Evolutionary conservation across 2,888 invertebrate species (phyloP).

Genomic region (Elysia crispata): DNA sequence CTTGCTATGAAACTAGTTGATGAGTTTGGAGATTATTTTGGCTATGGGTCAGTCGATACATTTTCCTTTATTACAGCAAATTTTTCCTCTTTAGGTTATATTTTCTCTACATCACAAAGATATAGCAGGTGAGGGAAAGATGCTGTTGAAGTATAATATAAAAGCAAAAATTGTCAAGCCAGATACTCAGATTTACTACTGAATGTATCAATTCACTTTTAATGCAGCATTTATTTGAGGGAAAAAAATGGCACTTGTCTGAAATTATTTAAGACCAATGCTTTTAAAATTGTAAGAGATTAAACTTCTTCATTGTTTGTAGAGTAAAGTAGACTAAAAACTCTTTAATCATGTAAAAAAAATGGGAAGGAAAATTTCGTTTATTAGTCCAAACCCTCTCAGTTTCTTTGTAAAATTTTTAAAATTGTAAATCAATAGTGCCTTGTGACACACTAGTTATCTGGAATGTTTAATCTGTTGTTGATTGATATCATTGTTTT

Average conservation of each 20-base stretch:
- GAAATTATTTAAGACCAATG: not conserved
- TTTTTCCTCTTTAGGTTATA: not conserved
- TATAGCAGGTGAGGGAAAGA: too few species aligned
- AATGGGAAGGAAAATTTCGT: too few species aligned
- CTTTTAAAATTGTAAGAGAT: not conserved
- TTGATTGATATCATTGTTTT: not conserved
- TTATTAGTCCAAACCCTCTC: too few species aligned
- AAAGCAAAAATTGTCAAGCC: too few species aligned
- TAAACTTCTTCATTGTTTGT: not conserved
- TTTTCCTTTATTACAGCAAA: not conserved
- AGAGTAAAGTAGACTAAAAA: too few species aligned
- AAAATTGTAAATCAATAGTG: too few species aligned
- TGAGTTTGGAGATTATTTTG: conserved; percentile 77
- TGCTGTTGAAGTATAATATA: too few species aligned
- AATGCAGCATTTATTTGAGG: not conserved
- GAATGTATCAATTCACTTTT: not conserved
- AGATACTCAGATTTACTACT: not conserved
- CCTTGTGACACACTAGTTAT: too few species aligned
- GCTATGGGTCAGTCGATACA: conserved; percentile 70
- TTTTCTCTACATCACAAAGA: not conserved
- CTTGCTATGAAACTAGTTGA: conserved; percentile 75
- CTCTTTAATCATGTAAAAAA: too few species aligned
- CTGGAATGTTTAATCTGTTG: too few species aligned
- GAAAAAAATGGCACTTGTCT: not conserved
- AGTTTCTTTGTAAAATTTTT: too few species aligned